Evolutionary conservation across 2,797 vertebrate species (phyloP).

Genomic region (Furcifer pardalis): DNA sequence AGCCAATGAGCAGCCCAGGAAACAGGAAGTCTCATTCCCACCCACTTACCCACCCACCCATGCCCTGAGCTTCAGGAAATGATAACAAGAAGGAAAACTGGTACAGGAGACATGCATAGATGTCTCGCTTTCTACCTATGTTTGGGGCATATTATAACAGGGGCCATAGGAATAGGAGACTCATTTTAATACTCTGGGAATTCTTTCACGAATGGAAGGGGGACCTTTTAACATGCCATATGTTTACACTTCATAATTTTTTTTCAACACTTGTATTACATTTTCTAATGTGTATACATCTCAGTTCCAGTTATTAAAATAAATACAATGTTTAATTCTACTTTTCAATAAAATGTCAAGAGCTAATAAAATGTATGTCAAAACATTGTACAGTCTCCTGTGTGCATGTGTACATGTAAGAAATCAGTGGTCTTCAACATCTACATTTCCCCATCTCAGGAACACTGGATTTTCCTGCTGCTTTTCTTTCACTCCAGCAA

Average conservation of each 20-base stretch:
- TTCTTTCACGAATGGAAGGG: too few relatives aligned
- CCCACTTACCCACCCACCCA: too few relatives aligned
- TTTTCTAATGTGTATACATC: neutral
- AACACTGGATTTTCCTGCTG: too few relatives aligned
- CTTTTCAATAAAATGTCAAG: slow-evolving; percentile 64
- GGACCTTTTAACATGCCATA: slow-evolving; percentile 31
- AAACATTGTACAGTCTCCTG: slow-evolving; percentile 31
- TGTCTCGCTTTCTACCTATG: neutral
- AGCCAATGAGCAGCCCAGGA: neutral
- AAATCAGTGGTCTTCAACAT: neutral
- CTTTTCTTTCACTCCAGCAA: too few relatives aligned
- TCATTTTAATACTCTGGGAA: neutral
- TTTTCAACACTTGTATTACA: slow-evolving; percentile 52
- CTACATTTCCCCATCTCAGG: too few relatives aligned
- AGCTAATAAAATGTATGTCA: slow-evolving; percentile 52
- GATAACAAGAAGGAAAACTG: neutral
- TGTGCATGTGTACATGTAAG: slow-evolving; percentile 46
- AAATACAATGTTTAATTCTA: slow-evolving; percentile 44
- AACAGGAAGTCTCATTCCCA: neutral
- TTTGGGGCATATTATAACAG: too few relatives aligned
- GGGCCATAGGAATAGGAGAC: neutral
- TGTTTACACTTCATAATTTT: slow-evolving; percentile 66
- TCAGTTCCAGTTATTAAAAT: neutral
- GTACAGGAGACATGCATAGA: neutral
- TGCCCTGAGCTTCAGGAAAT: neutral